Percentiles rank a stretch among this genome's conserved stretches.
phyloP scores from a whole-genome alignment of 1,140 invertebrate genomes.

The Neuroterus valhalla region DNA sequence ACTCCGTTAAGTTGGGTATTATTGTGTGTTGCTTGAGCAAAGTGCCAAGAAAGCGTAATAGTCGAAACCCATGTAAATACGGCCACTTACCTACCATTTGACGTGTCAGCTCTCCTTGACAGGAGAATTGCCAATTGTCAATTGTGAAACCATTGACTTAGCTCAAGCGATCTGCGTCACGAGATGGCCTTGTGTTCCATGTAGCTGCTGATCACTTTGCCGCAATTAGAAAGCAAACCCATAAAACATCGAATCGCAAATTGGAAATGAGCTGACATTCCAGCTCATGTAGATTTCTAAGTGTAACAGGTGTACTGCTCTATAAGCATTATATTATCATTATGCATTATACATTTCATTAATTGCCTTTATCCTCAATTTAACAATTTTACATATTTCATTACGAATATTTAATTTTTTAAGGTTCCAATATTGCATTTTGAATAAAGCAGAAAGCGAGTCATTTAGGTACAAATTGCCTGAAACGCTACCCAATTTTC shows the following conservation, averaged over 20 bases:
- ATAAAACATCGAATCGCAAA: slow-evolving; percentile 27
- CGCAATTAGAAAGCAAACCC: slow-evolving; percentile 26
- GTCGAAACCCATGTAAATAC: not conserved
- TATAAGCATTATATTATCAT: no score
- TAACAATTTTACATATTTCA: not conserved
- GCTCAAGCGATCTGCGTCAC: slow-evolving; percentile 42
- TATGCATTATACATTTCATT: not conserved
- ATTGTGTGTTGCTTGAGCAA: not conserved
- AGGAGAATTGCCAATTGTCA: slow-evolving; percentile 50
- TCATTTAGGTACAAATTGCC: not conserved
- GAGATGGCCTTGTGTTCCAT: slow-evolving; percentile 53
- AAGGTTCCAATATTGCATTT: not conserved
- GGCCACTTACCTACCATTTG: not conserved
- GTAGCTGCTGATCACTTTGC: slow-evolving; percentile 6
- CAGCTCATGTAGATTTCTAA: slow-evolving; percentile 1
- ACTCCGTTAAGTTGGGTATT: no score
- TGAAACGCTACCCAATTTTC: not conserved
- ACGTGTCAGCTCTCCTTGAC: not conserved
- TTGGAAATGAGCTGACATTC: slow-evolving; percentile 23
- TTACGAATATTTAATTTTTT: not conserved
- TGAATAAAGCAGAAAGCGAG: not conserved
- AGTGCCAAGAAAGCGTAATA: not conserved
- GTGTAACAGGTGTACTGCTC: slow-evolving; percentile 6
- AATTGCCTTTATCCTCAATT: not conserved
- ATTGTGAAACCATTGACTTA: slow-evolving; percentile 51